phyloP scores from a whole-genome alignment of 2,797 vertebrate genomes.

The Pangasius macronema region DNA sequence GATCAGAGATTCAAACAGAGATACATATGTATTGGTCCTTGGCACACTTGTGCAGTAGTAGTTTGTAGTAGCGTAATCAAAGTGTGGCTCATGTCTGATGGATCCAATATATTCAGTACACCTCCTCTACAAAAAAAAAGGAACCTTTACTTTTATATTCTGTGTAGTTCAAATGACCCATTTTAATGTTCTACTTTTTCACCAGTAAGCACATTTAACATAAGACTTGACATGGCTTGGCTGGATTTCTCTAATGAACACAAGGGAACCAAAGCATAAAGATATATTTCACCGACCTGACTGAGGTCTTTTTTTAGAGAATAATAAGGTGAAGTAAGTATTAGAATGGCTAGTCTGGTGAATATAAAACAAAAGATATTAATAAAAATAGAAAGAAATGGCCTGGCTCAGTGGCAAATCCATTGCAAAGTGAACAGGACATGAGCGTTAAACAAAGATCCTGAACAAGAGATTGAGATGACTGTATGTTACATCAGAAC shows the following conservation, averaged over 20 bases:
- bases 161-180: background rate
- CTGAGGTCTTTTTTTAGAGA: background rate
- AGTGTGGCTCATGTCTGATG: background rate
- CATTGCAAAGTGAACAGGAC: background rate
- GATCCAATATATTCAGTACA: background rate
- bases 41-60: background rate
- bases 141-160: background rate
- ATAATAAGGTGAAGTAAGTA: background rate
- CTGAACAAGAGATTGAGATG: background rate
- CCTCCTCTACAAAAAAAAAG: background rate
- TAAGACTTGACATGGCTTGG: background rate
- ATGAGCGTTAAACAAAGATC: background rate
- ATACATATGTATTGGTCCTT: background rate
- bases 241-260: constrained; percentile 7
- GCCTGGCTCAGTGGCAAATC: background rate
- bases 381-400: background rate
- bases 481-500: background rate
- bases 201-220: constrained; percentile 2
- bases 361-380: background rate
- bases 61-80: background rate
- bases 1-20: background rate
- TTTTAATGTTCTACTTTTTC: background rate
- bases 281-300: background rate
- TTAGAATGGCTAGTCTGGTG: background rate
- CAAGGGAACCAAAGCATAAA: background rate